Evolutionary conservation across 1,140 invertebrate genomes (phyloP).

Genomic region (Amphibalanus amphitrite): DNA sequence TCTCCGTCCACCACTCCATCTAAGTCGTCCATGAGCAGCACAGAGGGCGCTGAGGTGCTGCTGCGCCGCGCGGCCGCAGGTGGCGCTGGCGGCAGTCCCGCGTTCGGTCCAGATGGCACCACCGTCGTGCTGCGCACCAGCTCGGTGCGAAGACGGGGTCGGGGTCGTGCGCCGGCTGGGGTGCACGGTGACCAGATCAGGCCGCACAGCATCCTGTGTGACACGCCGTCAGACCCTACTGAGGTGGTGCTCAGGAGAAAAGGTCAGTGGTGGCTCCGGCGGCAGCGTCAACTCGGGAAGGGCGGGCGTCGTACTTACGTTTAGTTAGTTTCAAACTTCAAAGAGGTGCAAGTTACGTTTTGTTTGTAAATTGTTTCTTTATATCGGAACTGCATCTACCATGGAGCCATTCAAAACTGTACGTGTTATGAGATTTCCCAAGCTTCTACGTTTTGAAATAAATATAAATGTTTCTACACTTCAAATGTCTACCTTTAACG

Average conservation of each 20-base stretch:
- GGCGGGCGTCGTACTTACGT: too few species aligned
- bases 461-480: too few species aligned
- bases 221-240: background rate
- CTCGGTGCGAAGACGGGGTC: background rate
- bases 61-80: background rate
- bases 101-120: background rate
- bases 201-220: background rate
- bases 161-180: too few species aligned
- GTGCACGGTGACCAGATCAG: background rate
- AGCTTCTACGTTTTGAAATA: too few species aligned
- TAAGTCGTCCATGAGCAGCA: background rate
- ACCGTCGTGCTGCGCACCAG: background rate
- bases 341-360: too few species aligned
- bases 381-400: too few species aligned
- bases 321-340: too few species aligned
- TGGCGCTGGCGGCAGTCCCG: background rate
- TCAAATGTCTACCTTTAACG: too few species aligned
- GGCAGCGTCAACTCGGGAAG: too few species aligned
- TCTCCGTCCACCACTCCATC: background rate
- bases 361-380: too few species aligned
- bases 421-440: too few species aligned
- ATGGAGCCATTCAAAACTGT: too few species aligned
- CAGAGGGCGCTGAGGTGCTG: background rate
- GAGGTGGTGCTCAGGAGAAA: background rate
- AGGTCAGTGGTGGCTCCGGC: background rate